Evolutionary conservation across 2,888 invertebrate genomes (phyloP), one percentile per base, ranked within the genome.

Genomic region (Unio pictorum): DNA sequence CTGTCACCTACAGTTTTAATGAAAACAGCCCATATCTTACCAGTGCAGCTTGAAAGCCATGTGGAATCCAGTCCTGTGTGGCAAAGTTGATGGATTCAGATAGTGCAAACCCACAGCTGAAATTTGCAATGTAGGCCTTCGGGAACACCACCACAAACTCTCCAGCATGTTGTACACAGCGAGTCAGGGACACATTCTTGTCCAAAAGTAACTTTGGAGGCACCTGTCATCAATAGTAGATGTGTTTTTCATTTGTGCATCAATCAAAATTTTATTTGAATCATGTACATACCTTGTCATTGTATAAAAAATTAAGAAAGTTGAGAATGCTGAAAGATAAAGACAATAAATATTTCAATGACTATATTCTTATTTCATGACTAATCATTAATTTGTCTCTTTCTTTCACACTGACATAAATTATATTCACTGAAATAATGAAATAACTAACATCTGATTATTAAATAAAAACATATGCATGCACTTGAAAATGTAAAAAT

Each of bases 21-120:
- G 3, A 45, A 15, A 45, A 23, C 17, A 58, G n/a, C 17, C 7
- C 5, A 3, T 55, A 11, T 63, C 72, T 66, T 69, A 87, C 95
- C 90, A 93, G 92, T 84, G 96, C 95, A 30, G 94, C 94, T 83
- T 93, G 91, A 79, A 93, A 92, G 0, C 95, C 94, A 4, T 92
- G 91, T 65, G 93, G 91, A 0, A 97, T 91, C 96, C 96, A 98
- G 0, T 93, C 92, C 2, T 93, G 91, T 11, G 94, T 93, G 0
- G 96, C 97, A 85, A 96, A 97, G 88, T 96, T 97, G 0, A 96
- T 96, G 85, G 96, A 96, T 88, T 98, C 98, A 0, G 96, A 95
- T 0, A 96, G 94, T 0, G 94, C 94, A 87, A 95, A 96, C 0
- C 97, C 97, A 0, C 96, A 95, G 77, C 95, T 94, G 73, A 98